Base-by-base conservation (phyloP, 2,888 invertebrate species). In the Idaea dimidiata region DNA sequence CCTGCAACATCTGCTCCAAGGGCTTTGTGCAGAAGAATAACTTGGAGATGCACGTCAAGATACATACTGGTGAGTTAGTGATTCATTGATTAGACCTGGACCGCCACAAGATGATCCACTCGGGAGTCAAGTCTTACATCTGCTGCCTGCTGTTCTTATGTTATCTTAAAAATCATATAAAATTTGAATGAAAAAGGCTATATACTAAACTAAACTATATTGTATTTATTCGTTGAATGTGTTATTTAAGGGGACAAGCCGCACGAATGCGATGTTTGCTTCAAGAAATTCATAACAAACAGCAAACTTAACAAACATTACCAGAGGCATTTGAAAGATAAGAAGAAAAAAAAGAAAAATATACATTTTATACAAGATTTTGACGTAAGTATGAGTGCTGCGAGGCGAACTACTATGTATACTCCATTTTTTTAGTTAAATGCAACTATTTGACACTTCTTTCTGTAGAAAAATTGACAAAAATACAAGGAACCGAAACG, bases 11-110 rank as follows among this genome's bases (percentile, higher is more conserved):
- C 0, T 91, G 91, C 59, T 78, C 84, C 0, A 90, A 89, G 60
- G 81, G 84, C 0, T 91, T 91, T 58, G 84, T 87, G 0, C 91
- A 91, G 54, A 91, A 90, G 67, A 86, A 84, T 43, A 91, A 91
- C 67, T 66, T 91, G 5, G 82, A 87, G 0, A 88, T 88, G 88
- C 91, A 91, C 31, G 72, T 87, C 0, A 88, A 88, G 59, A 87
- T 86, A 79, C 91, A 91, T 33, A 71, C 79, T 0, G 24, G 24
- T 24, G 3, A 24, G 24, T 24, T n/a, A n/a, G n/a, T n/a, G n/a
- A n/a, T n/a, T n/a, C n/a, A n/a, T n/a, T n/a, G n/a, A n/a, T n/a
- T n/a, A 0, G 91, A 91, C 14, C 59, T 91, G 1, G 89, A 90
- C 8, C 71, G 91, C 0, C 91, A 91, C 53, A 84, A 83, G 57